Evolutionary conservation across 2,888 invertebrate species (phyloP), one percentile per base, ranked within the genome.

Genomic region (Epinotia bilunana): DNA sequence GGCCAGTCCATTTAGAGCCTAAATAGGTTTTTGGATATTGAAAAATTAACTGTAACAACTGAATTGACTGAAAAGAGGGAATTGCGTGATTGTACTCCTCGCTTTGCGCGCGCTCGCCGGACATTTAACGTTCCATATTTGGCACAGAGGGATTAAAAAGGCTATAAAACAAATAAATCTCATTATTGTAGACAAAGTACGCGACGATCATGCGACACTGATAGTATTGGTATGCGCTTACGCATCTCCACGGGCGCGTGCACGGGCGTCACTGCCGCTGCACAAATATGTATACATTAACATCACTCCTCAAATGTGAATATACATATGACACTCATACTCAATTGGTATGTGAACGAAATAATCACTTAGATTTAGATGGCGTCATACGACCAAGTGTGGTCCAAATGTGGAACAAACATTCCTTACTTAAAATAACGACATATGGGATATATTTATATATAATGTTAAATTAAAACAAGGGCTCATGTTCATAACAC

Each of bases 211-310:
- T 73, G 76, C 76, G 46, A 76, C 76, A 76, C 33, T 33, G 63
- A 63, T n/a, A 57, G 33, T 43, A 23, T 49, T 11, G 39, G 20
- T 5, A 39, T 53, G n/a, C 53, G 85, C 92, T 92, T 92, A 92
- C 91, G 91, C 74, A 81, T 79, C 79, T 90, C 90, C 86, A 85
- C 88, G 20, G 86, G 87, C n/a, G 87, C 78, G 11, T 88, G 84
- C 74, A 87, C 82, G 58, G 90, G 86, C 23, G 88, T 86, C 85
- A 83, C 84, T 81, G 85, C 86, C 83, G 91, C 91, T 91, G 87
- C 84, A 83, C 77, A 79, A 79, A 77, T 75, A 79, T 69, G 72
- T 43, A 74, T 63, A 55, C 72, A 67, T 65, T 53, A 65, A 6
- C 53, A 23, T n/a, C 23, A 58, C 28, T 58, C 13, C 1, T 28